These are phyloP conservation scores for Epirrita christyi DNA, from an alignment of 2,888 invertebrate genomes.

Conservation along the genomic window DNA sequence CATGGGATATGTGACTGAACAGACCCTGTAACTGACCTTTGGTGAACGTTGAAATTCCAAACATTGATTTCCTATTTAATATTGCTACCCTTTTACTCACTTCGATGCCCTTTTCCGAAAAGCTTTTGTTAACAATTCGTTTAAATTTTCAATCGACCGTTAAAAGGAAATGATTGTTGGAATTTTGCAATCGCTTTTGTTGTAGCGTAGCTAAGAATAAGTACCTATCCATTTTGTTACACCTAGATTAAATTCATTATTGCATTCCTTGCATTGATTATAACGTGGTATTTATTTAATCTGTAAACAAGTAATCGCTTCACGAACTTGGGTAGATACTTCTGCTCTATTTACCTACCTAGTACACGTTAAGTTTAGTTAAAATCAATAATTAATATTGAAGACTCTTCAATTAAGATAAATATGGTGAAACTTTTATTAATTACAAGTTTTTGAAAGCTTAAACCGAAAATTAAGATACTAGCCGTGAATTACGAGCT, in stretches of 20 bases:
- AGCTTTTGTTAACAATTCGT: neutral
- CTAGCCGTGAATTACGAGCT: too few species aligned
- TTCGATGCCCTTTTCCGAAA: neutral
- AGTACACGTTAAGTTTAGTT: too few species aligned
- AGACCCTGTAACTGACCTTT: too few species aligned
- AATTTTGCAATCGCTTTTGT: neutral
- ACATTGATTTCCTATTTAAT: neutral
- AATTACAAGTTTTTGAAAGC: too few species aligned
- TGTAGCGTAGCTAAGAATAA: neutral
- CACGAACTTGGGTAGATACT: too few species aligned
- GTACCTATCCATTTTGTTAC: neutral
- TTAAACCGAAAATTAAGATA: too few species aligned
- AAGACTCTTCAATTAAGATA: too few species aligned
- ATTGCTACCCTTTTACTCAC: neutral
- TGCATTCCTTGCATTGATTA: neutral
- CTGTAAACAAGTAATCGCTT: too few species aligned
- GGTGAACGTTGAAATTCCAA: neutral
- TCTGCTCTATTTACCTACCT: too few species aligned
- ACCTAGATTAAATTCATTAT: neutral
- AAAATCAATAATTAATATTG: too few species aligned
- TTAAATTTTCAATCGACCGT: conserved; percentile 1
- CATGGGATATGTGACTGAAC: too few species aligned
- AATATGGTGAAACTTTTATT: too few species aligned
- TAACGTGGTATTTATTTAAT: neutral
- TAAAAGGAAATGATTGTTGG: conserved; percentile 1